Percentiles rank a stretch among this genome's conserved stretches.
These are phyloP conservation scores for Megathymus violae DNA, from an alignment of 1,140 invertebrate genomes.

Conservation along the genomic window DNA sequence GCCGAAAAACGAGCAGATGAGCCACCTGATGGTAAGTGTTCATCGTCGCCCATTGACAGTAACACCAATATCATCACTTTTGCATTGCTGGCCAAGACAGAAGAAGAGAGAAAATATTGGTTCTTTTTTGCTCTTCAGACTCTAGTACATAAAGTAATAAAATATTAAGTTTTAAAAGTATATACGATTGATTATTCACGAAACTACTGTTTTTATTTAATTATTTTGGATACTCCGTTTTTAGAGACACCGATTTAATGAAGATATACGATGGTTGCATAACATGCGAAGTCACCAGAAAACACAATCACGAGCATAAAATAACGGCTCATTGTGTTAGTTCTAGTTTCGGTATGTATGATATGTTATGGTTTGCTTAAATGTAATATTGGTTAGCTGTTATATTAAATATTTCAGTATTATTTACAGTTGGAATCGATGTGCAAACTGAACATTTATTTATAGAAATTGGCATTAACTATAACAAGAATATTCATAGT, in stretches of 20 bases:
- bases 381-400: no score
- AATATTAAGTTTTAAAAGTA: constrained; percentile 6
- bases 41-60: no score
- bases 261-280: constrained; percentile 66
- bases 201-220: no score
- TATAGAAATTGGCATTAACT: constrained; percentile 41
- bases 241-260: constrained; percentile 72
- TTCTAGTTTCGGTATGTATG: constrained; percentile 66
- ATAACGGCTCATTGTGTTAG: constrained; percentile 75
- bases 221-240: constrained; percentile 29
- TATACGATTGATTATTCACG: no score
- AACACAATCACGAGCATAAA: constrained; percentile 64
- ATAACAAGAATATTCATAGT: not conserved
- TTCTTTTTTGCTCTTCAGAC: no score
- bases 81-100: no score
- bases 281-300: constrained; percentile 60
- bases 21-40: no score
- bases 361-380: not conserved
- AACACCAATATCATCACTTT: no score
- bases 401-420: not conserved
- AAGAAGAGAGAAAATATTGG: no score
- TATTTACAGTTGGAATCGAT: constrained; percentile 76
- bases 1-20: no score
- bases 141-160: not conserved
- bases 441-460: constrained; percentile 66